Evolutionary conservation across 2,888 invertebrate genomes (phyloP).

Genomic region (Sceliomorpha sp.): DNA sequence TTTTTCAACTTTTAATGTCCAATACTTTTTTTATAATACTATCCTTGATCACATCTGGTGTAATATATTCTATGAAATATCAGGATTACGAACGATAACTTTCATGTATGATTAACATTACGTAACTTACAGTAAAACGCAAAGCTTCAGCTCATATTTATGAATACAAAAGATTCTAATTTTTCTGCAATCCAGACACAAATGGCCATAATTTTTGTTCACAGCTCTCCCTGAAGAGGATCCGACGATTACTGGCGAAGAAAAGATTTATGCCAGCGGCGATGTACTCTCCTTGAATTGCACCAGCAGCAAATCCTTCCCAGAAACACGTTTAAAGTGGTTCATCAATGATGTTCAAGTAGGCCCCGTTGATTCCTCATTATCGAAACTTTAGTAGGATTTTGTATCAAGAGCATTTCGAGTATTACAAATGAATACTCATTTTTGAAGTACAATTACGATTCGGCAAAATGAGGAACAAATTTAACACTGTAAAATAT

Average conservation of each 20-base stretch:
- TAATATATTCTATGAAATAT: too few relatives aligned
- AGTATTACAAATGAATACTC: background rate
- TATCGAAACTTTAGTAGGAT: slow-evolving; percentile 1
- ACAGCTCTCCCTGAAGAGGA: slow-evolving; percentile 80
- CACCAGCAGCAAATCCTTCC: slow-evolving; percentile 81
- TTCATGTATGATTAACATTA: too few relatives aligned
- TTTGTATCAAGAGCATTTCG: too few relatives aligned
- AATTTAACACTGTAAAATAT: background rate
- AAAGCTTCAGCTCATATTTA: slow-evolving; percentile 32
- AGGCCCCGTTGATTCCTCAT: slow-evolving; percentile 51
- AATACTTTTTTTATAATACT: too few relatives aligned
- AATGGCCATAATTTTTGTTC: slow-evolving; percentile 59
- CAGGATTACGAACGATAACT: too few relatives aligned
- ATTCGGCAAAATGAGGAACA: background rate
- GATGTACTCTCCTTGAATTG: slow-evolving; percentile 82
- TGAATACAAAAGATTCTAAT: slow-evolving; percentile 33
- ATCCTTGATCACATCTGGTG: too few relatives aligned
- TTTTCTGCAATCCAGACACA: slow-evolving; percentile 39
- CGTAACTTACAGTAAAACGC: too few relatives aligned
- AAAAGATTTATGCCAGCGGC: slow-evolving; percentile 81
- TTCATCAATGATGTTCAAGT: slow-evolving; percentile 81
- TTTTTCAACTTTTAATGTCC: too few relatives aligned
- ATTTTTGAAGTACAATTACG: too few relatives aligned
- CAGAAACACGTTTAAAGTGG: slow-evolving; percentile 81
- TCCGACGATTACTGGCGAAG: slow-evolving; percentile 81